A percentile compares a stretch with the other conserved stretches of the same genome.
These are phyloP conservation scores for Aegotheles bennettii DNA, from an alignment of 2,113 vertebrate species.

Conservation along the genomic window DNA sequence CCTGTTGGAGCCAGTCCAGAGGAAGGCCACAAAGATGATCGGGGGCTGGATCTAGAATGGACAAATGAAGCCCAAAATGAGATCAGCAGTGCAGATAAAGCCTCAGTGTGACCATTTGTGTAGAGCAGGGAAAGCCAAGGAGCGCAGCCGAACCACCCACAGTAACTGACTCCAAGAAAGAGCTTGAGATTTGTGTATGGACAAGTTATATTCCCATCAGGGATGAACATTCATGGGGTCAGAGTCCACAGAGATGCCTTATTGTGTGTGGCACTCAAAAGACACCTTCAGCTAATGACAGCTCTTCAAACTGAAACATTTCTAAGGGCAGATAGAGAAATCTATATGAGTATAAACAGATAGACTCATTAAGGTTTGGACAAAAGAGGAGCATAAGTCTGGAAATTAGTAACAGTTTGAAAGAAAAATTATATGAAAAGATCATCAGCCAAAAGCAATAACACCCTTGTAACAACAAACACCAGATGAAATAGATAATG, in stretches of 20 bases:
- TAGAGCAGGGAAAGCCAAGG: background rate
- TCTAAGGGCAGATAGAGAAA: background rate
- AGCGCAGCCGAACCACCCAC: fast-evolving
- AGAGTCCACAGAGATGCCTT: background rate
- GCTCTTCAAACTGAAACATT: background rate
- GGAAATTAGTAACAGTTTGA: conserved; percentile 7
- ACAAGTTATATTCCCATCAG: background rate
- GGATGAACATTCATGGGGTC: background rate
- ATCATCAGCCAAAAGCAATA: background rate
- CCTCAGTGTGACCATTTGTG: background rate
- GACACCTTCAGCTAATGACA: background rate
- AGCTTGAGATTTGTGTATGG: background rate
- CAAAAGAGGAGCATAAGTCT: background rate
- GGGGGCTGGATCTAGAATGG: background rate
- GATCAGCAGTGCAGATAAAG: background rate
- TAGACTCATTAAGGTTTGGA: background rate
- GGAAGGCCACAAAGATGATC: no score
- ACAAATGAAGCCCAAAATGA: background rate
- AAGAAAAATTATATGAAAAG: background rate
- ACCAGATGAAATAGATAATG: conserved; percentile 5
- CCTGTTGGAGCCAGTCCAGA: no score
- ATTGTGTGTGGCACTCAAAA: background rate
- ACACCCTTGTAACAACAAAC: background rate
- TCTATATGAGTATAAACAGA: background rate
- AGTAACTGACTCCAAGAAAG: background rate